These are phyloP conservation scores for Falco biarmicus DNA, from an alignment of 2,797 vertebrate genomes.

Conservation along the genomic window DNA sequence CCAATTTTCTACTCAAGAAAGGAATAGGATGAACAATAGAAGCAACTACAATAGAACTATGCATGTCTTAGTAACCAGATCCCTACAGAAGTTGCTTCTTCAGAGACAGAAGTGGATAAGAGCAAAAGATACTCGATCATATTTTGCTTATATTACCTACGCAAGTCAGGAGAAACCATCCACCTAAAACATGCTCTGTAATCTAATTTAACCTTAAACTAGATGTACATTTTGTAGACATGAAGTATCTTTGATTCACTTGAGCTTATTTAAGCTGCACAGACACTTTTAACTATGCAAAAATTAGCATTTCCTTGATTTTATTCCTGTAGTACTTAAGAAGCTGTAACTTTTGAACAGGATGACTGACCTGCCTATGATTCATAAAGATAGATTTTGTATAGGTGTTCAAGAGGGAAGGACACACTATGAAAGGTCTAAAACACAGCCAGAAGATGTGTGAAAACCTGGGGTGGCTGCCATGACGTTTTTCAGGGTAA, in stretches of 20 bases:
- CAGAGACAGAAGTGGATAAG: neutral
- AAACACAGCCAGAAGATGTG: neutral
- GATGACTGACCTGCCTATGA: constrained; percentile 11
- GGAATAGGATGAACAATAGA: neutral
- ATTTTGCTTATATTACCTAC: constrained; percentile 55
- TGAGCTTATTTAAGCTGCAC: constrained; percentile 5
- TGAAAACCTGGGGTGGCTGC: neutral
- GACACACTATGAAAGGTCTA: neutral
- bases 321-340: neutral
- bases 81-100: neutral
- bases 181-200: neutral
- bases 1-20: neutral
- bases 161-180: neutral
- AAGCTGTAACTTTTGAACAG: constrained; percentile 22
- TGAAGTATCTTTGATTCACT: neutral
- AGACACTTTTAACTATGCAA: neutral
- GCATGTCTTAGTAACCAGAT: neutral
- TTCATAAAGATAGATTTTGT: neutral
- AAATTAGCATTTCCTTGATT: neutral
- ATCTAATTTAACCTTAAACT: constrained; percentile 42
- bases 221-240: neutral
- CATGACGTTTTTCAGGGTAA: neutral
- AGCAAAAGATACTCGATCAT: neutral
- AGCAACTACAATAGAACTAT: neutral
- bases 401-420: neutral